Evolutionary conservation across 2,797 vertebrate genomes (phyloP), one percentile per base, ranked within the genome.

Genomic region (Poeciliopsis presidionis): DNA sequence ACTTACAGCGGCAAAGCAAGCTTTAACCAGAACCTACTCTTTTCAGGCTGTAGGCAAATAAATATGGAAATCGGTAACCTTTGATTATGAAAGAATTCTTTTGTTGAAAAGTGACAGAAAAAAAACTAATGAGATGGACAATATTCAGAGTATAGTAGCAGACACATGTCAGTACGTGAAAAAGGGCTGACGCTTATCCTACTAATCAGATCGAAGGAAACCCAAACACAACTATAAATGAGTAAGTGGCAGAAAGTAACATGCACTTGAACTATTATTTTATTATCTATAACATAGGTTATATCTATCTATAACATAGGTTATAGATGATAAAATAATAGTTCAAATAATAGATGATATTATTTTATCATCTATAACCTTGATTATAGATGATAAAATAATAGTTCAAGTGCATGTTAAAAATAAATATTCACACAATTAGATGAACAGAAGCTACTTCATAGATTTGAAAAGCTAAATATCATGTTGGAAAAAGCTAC

Each of bases 1-100:
- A 2, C 53, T 14, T 2, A 20, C 0, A 30, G 28, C 28, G 5
- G 5, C 7, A 61, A 2, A 33, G 1, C 2, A 43, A 5, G 51
- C 11, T 3, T 2, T 1, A 12, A 55, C 33, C 22, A 25, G 36
- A 57, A 33, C 11, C 47, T 9, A 53, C 4, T 39, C 0, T 3
- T 25, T 6, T 33, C 22, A 33, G 28, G 8, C 22, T 13, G 20
- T 11, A 76, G 25, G 81, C n/a, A 88, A 88, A 85, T 89, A 0
- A 28, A 1, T 49, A 85, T 47, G 71, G 0, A 76, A 73, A 81
- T 71, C 11, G 74, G 46, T 25, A 74, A 33, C 9, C 11, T 28
- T 4, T 49, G 18, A 61, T 57, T 28, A 30, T 78, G 14, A 28
- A 57, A 5, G 25, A 46, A 11, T 47, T 30, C 2, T 46, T 63